Evolutionary conservation across 2,113 vertebrate species (phyloP), one percentile per base, ranked within the genome.

Genomic region (Ammospiza nelsoni): DNA sequence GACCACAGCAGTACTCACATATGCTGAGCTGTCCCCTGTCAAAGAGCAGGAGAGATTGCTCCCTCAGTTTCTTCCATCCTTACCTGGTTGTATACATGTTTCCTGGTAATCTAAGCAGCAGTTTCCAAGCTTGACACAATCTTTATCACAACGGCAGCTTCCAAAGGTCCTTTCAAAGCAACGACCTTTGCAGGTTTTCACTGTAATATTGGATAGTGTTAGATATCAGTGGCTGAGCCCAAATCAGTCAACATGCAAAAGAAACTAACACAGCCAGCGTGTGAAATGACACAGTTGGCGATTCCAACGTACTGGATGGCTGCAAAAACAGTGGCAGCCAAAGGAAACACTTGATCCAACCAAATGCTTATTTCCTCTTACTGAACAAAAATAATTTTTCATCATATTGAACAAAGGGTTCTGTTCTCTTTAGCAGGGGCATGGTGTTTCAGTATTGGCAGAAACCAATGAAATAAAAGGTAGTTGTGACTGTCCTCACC

Each of bases 51-150:
- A 62, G 35, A 62, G 11, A 55, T n/a, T n/a, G 8, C 35, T 58
- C 25, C 49, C 54, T 44, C 23, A 57, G 21, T 46, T 28, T 37
- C 65, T 33, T 16, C 51, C 59, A 61, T 59, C 54, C 84, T 97
- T 97, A 98, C 98, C 98, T 96, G 98, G 98, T 51, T 98, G 94
- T 94, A 98, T 97, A 63, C 98, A 98, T 0, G 95, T 63, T 93
- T 98, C 98, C 67, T 98, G 96, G 93, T 98, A 98, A 97, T 98
- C 98, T 46, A 98, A 96, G 94, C 98, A 98, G 97, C 98, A 98
- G 94, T 98, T 98, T 88, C 97, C 98, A 90, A 98, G 97, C 69
- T 94, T 97, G 74, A 97, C 95, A 21, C 98, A 98, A 57, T 98
- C 97, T 85, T 68, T 96, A 54, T 98, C 98, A 79, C 98, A 98